Evolutionary conservation across 2,113 vertebrate genomes (phyloP).

Genomic region (Lanius ludovicianus): DNA sequence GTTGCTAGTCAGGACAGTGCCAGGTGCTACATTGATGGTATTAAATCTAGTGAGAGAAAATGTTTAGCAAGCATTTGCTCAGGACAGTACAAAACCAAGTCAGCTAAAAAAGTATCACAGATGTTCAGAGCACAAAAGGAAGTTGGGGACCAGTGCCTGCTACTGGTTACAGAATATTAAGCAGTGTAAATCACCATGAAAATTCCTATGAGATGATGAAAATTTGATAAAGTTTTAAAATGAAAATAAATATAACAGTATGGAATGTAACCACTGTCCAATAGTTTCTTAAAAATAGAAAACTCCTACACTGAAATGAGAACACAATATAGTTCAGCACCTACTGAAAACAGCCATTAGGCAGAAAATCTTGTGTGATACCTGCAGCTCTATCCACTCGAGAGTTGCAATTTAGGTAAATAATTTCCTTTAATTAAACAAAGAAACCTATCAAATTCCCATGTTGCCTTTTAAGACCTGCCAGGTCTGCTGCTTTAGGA

Average conservation of each 20-base stretch:
- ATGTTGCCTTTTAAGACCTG: not conserved
- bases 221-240: not conserved
- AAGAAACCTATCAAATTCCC: not conserved
- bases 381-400: not conserved
- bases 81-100: not conserved
- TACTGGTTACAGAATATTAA: not conserved
- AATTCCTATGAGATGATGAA: not conserved
- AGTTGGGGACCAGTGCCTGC: not conserved
- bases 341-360: not conserved
- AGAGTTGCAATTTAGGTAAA: not conserved
- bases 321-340: not conserved
- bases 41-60: not conserved
- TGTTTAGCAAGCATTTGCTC: not conserved
- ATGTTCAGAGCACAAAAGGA: not conserved
- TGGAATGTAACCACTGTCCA: not conserved
- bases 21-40: not conserved
- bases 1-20: not conserved
- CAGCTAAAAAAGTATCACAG: not conserved
- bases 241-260: not conserved
- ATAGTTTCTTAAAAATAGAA: not conserved
- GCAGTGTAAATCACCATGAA: not conserved
- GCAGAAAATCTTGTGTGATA: not conserved
- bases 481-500: not conserved
- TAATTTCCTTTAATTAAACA: not conserved
- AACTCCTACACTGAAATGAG: not conserved